A percentile compares a stretch with the other conserved stretches of the same genome.
phyloP scores from a whole-genome alignment of 2,113 vertebrate species.

The Rafetus swinhoei region DNA sequence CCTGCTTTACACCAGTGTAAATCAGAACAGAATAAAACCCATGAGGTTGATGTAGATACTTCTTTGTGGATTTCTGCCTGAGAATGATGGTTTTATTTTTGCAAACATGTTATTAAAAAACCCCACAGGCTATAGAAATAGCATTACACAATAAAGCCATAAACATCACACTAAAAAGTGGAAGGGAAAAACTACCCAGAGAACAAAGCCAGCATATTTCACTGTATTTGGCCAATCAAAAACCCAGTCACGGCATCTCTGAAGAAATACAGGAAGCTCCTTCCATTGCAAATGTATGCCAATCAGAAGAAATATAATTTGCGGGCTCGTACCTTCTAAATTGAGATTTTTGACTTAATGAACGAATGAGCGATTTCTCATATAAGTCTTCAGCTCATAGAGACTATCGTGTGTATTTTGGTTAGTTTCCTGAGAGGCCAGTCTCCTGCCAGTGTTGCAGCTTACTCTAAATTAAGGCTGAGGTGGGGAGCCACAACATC shows the following conservation, averaged over 20 bases:
- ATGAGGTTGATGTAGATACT: not conserved
- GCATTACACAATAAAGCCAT: constrained; percentile 22
- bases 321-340: constrained; percentile 30
- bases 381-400: not conserved
- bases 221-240: constrained; percentile 19
- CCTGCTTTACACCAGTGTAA: not conserved
- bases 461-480: not conserved
- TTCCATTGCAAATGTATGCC: constrained; percentile 40
- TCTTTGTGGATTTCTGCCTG: constrained; percentile 2
- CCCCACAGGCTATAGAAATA: not conserved
- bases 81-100: constrained; percentile 28
- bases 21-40: not conserved
- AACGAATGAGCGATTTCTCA: not conserved
- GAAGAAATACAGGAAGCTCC: constrained; percentile 6
- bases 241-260: not conserved
- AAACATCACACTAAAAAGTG: constrained; percentile 51
- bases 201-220: constrained; percentile 60
- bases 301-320: constrained; percentile 43
- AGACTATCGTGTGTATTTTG: not conserved
- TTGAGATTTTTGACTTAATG: constrained; percentile 27
- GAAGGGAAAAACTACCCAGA: constrained; percentile 10
- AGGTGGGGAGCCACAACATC: not conserved
- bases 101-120: constrained; percentile 52
- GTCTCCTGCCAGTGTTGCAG: not conserved
- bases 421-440: not conserved